A percentile compares a stretch with the other conserved stretches of the same genome.
Evolutionary conservation across 2,888 invertebrate species (phyloP).

Genomic region (Torymus tubicola): DNA sequence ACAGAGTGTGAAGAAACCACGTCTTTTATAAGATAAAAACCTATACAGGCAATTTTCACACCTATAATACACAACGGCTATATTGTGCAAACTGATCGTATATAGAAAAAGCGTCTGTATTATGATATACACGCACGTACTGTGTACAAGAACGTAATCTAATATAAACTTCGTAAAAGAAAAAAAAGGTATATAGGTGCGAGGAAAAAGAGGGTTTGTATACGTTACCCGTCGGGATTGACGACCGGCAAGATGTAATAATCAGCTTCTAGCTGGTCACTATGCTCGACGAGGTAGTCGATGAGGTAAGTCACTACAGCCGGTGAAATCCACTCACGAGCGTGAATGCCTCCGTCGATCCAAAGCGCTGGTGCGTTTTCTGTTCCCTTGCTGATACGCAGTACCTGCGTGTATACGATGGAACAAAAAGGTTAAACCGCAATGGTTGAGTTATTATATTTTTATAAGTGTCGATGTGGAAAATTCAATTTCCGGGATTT

Average conservation of each 20-base stretch:
- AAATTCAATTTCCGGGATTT: no score
- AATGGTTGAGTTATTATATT: no score
- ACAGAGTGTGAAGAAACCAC: background rate
- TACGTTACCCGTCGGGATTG: conserved; percentile 84
- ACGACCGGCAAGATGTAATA: conserved; percentile 82
- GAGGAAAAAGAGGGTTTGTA: no score
- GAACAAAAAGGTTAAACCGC: no score
- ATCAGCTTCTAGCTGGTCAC: conserved; percentile 82
- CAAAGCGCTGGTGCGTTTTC: conserved; percentile 82
- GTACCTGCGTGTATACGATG: conserved; percentile 63
- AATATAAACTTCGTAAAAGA: no score
- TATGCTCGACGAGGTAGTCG: conserved; percentile 83
- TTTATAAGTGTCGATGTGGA: no score
- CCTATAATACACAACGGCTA: no score
- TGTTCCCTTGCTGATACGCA: conserved; percentile 84
- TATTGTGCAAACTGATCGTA: no score
- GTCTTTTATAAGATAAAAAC: conserved; percentile 11
- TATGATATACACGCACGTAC: no score
- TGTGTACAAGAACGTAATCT: no score
- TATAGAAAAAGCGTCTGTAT: no score
- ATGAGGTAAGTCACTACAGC: conserved; percentile 88
- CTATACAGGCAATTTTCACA: background rate
- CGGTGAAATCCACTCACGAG: conserved; percentile 93
- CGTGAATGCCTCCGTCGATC: conserved; percentile 90
- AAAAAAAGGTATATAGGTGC: no score